Percentiles rank a stretch among this genome's conserved stretches.
These are phyloP conservation scores for Goniozus legneri DNA, from an alignment of 1,140 invertebrate genomes.

Conservation along the genomic window DNA sequence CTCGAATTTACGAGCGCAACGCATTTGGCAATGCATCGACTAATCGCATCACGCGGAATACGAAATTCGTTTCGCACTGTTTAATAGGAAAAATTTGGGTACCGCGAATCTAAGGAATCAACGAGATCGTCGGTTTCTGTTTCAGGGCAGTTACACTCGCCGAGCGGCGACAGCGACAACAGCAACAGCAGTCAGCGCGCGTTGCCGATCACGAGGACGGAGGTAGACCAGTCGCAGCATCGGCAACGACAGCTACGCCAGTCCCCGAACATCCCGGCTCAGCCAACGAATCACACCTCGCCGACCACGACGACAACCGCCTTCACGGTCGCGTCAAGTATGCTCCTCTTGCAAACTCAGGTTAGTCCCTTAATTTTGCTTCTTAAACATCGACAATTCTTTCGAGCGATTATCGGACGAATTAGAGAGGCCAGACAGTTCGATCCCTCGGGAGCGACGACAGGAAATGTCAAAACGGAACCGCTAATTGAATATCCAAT, in stretches of 20 bases:
- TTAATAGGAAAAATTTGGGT: too few relatives aligned
- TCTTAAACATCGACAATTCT: background rate
- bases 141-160: slow-evolving; percentile 47
- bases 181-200: slow-evolving; percentile 21
- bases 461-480: slow-evolving; percentile 44
- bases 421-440: too few relatives aligned
- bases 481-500: slow-evolving; percentile 39
- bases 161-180: slow-evolving; percentile 45
- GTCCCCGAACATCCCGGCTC: slow-evolving; percentile 31
- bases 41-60: too few relatives aligned
- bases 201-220: background rate
- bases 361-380: slow-evolving; percentile 36
- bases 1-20: too few relatives aligned
- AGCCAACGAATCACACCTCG: slow-evolving; percentile 47
- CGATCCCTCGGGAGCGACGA: slow-evolving; percentile 32
- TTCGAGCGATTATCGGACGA: too few relatives aligned
- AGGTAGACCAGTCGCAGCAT: slow-evolving; percentile 14
- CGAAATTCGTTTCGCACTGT: too few relatives aligned
- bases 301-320: slow-evolving; percentile 50
- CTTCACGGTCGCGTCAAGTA: slow-evolving; percentile 60
- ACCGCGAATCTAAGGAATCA: too few relatives aligned
- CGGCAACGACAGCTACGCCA: slow-evolving; percentile 32
- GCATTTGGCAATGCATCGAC: too few relatives aligned
- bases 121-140: too few relatives aligned
- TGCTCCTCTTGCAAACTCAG: slow-evolving; percentile 65